These are phyloP conservation scores for Zaprionus capensis DNA, from an alignment of 1,140 invertebrate species.

Conservation along the genomic window DNA sequence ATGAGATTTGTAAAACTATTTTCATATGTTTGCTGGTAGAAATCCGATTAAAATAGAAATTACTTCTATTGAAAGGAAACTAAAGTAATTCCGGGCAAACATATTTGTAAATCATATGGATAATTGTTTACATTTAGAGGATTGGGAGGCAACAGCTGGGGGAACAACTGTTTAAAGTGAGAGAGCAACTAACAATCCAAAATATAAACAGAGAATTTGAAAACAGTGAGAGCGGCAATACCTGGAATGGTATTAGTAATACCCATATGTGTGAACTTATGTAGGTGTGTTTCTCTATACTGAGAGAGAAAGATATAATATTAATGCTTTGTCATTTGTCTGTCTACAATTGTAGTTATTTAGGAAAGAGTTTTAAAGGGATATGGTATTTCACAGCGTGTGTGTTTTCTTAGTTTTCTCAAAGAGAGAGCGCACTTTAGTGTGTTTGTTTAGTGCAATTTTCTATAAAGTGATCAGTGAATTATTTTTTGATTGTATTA, in stretches of 20 bases:
- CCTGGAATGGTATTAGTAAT: not conserved
- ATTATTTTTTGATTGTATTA: not conserved
- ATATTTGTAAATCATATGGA: not conserved
- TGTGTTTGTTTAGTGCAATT: not conserved
- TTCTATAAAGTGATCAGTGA: not conserved
- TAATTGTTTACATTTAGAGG: not conserved
- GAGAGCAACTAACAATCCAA: not conserved
- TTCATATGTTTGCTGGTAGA: too few relatives aligned
- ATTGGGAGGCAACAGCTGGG: not conserved
- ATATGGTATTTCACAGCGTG: too few relatives aligned
- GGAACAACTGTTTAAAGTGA: not conserved
- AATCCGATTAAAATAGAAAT: too few relatives aligned
- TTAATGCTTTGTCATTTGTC: not conserved
- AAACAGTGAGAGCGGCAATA: not conserved
- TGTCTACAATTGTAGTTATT: too few relatives aligned
- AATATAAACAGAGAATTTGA: slow-evolving; percentile 16
- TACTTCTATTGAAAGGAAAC: too few relatives aligned
- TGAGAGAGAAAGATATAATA: not conserved
- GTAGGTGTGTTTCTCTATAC: not conserved
- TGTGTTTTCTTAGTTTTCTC: not conserved
- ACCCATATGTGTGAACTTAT: not conserved
- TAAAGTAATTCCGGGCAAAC: not conserved
- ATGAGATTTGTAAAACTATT: not conserved
- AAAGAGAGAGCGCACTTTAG: not conserved
- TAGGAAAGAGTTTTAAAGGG: too few relatives aligned